Base-by-base conservation (phyloP, 2,888 invertebrate genomes). In the Dolichomitus sp. region DNA sequence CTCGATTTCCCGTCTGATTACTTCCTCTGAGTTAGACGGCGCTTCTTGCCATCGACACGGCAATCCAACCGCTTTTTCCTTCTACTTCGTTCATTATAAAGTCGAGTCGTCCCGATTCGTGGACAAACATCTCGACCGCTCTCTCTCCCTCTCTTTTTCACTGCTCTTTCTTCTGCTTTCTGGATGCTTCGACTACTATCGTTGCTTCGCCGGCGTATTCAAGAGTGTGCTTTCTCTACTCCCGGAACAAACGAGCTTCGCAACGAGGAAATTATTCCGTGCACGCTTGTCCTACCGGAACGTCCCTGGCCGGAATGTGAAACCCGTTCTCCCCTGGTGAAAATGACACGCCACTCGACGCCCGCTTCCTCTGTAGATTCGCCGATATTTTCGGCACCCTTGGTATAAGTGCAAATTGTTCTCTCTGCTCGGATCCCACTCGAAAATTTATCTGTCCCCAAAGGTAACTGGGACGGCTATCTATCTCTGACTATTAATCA, bases 401-500 rank as follows among this genome's bases (percentile, higher is more conserved):
- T 68, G 54, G 33, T 61, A 59, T 40, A 17, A 45, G 30, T 17
- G 50, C 73, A 23, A 42, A 63, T 80, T 17, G 30, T 69, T 77
- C 72, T 45, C 45, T 50, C 50, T 68, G 33, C 37, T 17, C 50
- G 68, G 61, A 57, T 48, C 12, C n/a, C 45, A 54, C 30, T 50
- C 65, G 52, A 79, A 63, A 73, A 77, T 83, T 77, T 30, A 80
- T 83, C 59, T 23, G 42, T 19, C 42, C 19, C 66, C 30, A n/a
- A 45, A 45, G 48, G 54, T 72, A 11, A 50, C 19, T 48, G 19
- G 19, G 52, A 14, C 5, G 27, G 5, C 45, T 48, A 68, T 19
- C 52, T 80, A 68, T 73, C 52, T 68, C 42, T 27, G 61, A 27
- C 79, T 68, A 79, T 79, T 61, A 66, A 79, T 83, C 82, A 83